Base-by-base conservation (phyloP, 1,140 invertebrate genomes). In the Drosophila elegans region DNA sequence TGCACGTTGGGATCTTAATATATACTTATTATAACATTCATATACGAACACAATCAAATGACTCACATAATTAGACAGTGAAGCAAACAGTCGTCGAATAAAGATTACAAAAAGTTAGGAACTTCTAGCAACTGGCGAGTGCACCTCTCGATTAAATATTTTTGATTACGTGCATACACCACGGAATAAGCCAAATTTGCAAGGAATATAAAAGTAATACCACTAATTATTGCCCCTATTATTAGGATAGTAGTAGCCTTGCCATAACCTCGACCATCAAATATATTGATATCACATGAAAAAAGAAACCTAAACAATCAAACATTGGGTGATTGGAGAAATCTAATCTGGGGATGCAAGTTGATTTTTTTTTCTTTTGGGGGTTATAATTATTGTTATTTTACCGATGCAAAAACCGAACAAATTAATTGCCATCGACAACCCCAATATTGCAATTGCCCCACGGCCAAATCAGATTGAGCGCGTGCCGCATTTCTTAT, bases 401-500 rank as follows among this genome's bases (percentile, higher is more conserved):
- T 39, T 6, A 39, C 25, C 25, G 3, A 32, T 38, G 44, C 34
- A 53, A 42, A 57, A 53, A 32, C 44, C 53, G 42, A 11, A 12
- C 36, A 36, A 45, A 55, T 55, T 13, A 21, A 66, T 69, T 54
- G 32, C 13, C 13, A 12, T 25, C 25, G 62, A 67, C 51, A 41
- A 34, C 63, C 64, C 64, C 46, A 41, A 83, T 68, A 51, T 32
- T 74, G 55, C 69, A 81, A 59, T 61, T 59, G 74, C n/a, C 46
- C 68, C 57, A 39, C 61, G 67, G 42, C n/a, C 25, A 13, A 42
- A 41, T 29, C 5, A 7, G 32, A 45, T 27, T 1, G 42, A 75
- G 62, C 79, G 68, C 68, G 79, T 82, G 79, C 74, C 79, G 59
- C 49, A 46, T 36, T 42, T 13, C 80, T 82, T 82, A 82, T 82